Evolutionary conservation across 2,888 invertebrate genomes (phyloP), one percentile per base, ranked within the genome.

Genomic region (Drosophila rubida): DNA sequence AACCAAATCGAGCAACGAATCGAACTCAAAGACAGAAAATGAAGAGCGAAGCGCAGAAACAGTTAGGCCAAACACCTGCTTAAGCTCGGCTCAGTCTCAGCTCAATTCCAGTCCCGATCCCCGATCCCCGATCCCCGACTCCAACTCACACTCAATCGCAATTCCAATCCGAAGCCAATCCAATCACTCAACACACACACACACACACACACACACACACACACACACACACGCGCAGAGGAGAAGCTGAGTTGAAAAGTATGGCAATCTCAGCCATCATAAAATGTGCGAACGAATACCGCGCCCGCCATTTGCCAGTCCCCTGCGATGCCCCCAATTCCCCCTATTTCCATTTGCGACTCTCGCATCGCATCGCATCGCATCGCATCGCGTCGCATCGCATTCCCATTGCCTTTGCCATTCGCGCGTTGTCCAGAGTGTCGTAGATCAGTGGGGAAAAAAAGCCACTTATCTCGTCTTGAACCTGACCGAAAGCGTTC

Each of bases 401-500:
- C 62, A 45, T 49, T 22, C 57, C 25, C 61, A 53, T 46, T 49
- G 49, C 41, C 41, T 48, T 45, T 71, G 49, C 41, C 41, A 51
- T 45, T 71, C 71, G 27, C 9, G 60, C 69, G 49, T 42, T 51
- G 39, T 39, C 41, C 39, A 64, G 63, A 63, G 73, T 77, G 85
- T 77, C 84, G 87, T 74, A 87, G 87, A 87, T 80, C 80, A 85
- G 64, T 54, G 57, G 58, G 37, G n/a, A 55, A 8, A 59, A 63
- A 72, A 60, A 85, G 82, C 75, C 87, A 87, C 81, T 87, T 87
- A 85, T 75, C 87, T 87, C 82, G 69, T 85, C 81, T 73, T 53
- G 54, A 63, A 27, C 69, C 54, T 78, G 83, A 83, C 67, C 76
- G 72, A 51, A 54, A 75, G 32, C 22, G 45, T 59, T 19, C 11